Evolutionary conservation across 2,797 vertebrate species (phyloP).

Genomic region (Scolopax rusticola): DNA sequence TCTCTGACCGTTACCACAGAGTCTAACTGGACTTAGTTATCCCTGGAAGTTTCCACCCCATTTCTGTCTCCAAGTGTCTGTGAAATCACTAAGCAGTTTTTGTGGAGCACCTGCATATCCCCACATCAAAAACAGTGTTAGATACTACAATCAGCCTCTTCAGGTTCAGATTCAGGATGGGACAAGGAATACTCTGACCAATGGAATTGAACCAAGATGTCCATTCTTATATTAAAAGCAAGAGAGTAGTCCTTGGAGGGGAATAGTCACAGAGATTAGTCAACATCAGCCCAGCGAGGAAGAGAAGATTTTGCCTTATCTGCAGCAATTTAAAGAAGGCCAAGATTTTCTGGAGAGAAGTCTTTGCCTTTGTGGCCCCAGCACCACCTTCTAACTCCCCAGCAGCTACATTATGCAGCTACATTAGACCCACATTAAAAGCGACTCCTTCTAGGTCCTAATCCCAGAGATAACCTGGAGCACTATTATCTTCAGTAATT

Average conservation of each 20-base stretch:
- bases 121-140: not conserved
- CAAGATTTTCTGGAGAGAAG: not conserved
- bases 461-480: not conserved
- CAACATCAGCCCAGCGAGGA: not conserved
- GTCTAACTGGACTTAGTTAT: not conserved
- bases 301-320: not conserved
- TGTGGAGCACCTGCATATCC: not conserved
- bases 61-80: not conserved
- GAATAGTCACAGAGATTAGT: not conserved
- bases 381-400: not conserved
- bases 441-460: not conserved
- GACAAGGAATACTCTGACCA: not conserved
- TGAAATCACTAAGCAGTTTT: not conserved
- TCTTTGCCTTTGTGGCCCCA: not conserved
- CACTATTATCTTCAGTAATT: not conserved
- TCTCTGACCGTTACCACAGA: not conserved
- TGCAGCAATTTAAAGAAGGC: not conserved
- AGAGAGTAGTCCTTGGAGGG: not conserved
- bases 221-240: not conserved
- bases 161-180: not conserved
- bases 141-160: not conserved
- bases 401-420: fast-evolving
- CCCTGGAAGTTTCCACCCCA: not conserved
- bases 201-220: not conserved
- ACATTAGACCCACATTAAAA: not conserved